These are phyloP conservation scores for Mycteria americana DNA, from an alignment of 2,797 vertebrate genomes.

Conservation along the genomic window DNA sequence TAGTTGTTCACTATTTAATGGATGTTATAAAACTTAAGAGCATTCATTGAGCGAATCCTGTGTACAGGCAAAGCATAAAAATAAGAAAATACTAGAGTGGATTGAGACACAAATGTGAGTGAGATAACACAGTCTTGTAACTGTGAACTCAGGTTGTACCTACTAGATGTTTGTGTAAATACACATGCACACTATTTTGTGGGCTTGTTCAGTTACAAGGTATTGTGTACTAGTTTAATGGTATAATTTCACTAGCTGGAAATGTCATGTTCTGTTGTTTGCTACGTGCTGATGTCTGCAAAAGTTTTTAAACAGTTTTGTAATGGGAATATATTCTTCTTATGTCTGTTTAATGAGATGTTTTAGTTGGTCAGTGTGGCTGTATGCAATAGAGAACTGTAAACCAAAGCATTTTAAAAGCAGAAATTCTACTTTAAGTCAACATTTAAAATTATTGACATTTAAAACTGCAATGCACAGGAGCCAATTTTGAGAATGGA, in stretches of 20 bases:
- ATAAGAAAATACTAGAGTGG: background rate
- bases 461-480: background rate
- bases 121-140: background rate
- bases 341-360: background rate
- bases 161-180: background rate
- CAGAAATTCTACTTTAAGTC: background rate
- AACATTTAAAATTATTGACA: background rate
- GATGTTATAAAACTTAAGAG: background rate
- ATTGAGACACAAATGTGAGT: background rate
- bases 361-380: background rate
- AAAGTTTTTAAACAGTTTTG: background rate
- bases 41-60: background rate
- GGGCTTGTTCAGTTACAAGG: background rate
- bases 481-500: background rate
- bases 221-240: background rate
- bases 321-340: background rate
- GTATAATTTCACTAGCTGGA: background rate
- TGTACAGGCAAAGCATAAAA: background rate
- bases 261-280: background rate
- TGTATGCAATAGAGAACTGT: background rate
- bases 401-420: background rate
- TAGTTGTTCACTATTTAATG: background rate
- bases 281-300: background rate
- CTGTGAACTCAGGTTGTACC: background rate
- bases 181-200: accelerated